A percentile compares a stretch with the other conserved stretches of the same genome.
These are phyloP conservation scores for Lasioglossum figueresi DNA, from an alignment of 2,888 invertebrate genomes.

Conservation along the genomic window DNA sequence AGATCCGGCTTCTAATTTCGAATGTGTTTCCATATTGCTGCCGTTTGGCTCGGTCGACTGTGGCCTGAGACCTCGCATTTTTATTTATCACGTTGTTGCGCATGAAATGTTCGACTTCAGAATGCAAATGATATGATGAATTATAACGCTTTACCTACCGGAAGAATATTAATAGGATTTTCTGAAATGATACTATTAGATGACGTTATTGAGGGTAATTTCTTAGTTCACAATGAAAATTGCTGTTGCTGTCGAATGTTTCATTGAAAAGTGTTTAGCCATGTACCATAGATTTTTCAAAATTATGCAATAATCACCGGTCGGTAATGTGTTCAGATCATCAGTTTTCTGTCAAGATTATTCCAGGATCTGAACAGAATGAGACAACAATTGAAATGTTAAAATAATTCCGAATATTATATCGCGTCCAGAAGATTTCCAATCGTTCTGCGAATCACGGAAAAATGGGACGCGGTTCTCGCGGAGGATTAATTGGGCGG, in stretches of 20 bases:
- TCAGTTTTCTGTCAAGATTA: neutral
- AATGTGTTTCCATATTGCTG: slow-evolving; percentile 7
- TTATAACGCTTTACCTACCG: too few species aligned
- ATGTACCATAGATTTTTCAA: too few species aligned
- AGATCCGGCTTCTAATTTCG: neutral
- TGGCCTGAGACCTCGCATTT: neutral
- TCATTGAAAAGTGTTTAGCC: too few species aligned
- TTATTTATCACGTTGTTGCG: neutral
- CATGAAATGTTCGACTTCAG: neutral
- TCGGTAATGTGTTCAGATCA: too few species aligned
- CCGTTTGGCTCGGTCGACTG: neutral
- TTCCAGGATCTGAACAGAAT: neutral
- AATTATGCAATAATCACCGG: too few species aligned
- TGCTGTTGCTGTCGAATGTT: too few species aligned
- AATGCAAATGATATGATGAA: too few species aligned
- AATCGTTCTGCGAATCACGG: neutral
- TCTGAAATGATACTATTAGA: too few species aligned
- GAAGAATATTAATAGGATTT: too few species aligned
- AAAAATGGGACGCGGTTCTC: neutral
- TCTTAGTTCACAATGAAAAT: too few species aligned
- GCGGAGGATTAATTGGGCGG: neutral
- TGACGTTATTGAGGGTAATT: too few species aligned
- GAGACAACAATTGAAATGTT: neutral
- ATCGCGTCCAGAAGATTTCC: neutral
- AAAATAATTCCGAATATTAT: neutral